A percentile compares a stretch with the other conserved stretches of the same genome.
These are phyloP conservation scores for Drosophila santomea DNA, from an alignment of 1,140 invertebrate genomes.

Conservation along the genomic window DNA sequence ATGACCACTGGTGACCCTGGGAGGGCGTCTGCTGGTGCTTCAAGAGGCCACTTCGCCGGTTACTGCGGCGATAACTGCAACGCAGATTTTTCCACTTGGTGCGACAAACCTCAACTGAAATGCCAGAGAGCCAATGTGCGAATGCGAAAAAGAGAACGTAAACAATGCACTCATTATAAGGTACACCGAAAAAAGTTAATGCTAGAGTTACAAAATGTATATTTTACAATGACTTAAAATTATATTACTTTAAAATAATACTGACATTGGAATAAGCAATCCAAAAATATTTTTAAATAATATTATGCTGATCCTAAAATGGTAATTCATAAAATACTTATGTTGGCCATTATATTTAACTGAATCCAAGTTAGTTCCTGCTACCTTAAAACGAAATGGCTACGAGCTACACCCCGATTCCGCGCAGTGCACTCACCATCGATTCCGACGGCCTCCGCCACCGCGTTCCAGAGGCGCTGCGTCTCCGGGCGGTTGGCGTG, in stretches of 20 bases:
- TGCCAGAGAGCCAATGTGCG: neutral
- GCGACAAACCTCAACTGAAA: conserved; percentile 64
- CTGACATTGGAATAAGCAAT: no score
- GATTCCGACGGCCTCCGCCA: conserved; percentile 48
- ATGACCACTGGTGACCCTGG: conserved; percentile 54
- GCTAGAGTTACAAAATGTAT: neutral
- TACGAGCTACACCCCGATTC: neutral
- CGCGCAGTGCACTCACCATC: conserved; percentile 61
- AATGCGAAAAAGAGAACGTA: neutral
- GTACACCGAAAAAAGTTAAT: neutral
- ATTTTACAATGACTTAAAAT: no score
- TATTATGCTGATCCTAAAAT: no score
- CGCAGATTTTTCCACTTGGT: conserved; percentile 72
- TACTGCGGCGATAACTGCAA: conserved; percentile 66
- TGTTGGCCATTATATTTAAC: no score
- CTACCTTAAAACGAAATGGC: no score
- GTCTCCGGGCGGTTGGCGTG: conserved; percentile 63
- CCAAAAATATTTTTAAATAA: no score
- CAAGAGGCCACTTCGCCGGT: conserved; percentile 31
- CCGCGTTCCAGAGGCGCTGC: conserved; percentile 54
- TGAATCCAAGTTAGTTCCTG: no score
- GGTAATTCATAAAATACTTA: no score
- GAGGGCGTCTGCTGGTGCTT: conserved; percentile 23
- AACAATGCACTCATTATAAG: neutral
- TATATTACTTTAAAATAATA: no score